These are phyloP conservation scores for Tinamus major DNA, from an alignment of 2,797 vertebrate species.

Conservation along the genomic window DNA sequence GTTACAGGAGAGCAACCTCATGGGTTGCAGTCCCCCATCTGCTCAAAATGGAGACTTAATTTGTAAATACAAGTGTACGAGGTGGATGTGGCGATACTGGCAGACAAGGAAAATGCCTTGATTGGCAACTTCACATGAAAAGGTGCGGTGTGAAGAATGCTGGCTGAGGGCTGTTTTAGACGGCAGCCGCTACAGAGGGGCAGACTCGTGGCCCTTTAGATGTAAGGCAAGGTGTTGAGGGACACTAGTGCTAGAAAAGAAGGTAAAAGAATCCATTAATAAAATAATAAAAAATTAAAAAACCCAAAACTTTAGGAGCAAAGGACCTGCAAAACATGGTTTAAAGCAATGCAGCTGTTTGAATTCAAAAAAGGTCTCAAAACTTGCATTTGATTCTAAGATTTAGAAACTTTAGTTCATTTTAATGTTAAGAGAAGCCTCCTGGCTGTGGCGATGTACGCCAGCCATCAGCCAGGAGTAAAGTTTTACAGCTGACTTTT, in stretches of 20 bases:
- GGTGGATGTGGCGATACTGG: background rate
- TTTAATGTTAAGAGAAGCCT: constrained; percentile 10
- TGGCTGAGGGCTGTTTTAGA: background rate
- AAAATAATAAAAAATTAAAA: background rate
- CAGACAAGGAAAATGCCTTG: background rate
- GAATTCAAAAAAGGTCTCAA: background rate
- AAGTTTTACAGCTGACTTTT: constrained; percentile 73
- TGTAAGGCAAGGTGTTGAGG: background rate
- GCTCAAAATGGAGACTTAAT: background rate
- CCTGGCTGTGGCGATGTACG: constrained; percentile 41
- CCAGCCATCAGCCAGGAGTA: constrained; percentile 59
- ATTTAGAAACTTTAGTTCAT: background rate
- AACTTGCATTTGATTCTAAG: background rate
- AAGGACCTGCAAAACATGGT: background rate
- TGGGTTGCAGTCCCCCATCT: background rate
- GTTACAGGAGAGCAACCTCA: background rate
- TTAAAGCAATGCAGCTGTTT: background rate
- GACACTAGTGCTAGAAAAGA: background rate
- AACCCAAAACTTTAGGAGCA: background rate
- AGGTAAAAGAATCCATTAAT: background rate
- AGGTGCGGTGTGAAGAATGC: background rate
- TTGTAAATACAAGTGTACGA: background rate
- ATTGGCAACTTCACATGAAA: background rate
- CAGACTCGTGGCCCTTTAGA: background rate
- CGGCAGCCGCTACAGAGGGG: background rate